Percentiles rank a stretch among this genome's conserved stretches.
phyloP scores from a whole-genome alignment of 23 tunicate species.

The Clavelina lepadiformis region DNA sequence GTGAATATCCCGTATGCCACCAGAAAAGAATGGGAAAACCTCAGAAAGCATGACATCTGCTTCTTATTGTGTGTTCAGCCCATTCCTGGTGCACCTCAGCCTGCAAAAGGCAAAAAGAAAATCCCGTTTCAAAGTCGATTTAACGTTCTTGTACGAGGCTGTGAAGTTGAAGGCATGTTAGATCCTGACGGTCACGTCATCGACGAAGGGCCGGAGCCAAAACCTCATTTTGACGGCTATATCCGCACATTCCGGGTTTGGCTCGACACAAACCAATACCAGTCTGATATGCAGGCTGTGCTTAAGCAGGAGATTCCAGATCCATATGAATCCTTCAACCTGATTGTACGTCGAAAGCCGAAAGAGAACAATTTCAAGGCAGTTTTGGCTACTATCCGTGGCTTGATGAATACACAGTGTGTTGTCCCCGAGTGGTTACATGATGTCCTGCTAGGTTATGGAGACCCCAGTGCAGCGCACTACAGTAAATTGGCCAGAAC shows the following conservation, averaged over 20 bases:
- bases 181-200: constrained; percentile 97
- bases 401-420: constrained; percentile 94
- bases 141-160: constrained; percentile 91
- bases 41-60: constrained; percentile 95
- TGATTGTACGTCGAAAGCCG: constrained; percentile 92
- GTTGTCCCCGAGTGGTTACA: constrained; percentile 99
- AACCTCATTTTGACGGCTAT: constrained; percentile 71
- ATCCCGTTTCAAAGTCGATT: constrained; percentile 73
- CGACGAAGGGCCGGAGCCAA: constrained; percentile 98
- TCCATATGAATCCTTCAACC: constrained; percentile 89
- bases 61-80: constrained; percentile 70
- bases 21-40: constrained; percentile 89
- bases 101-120: constrained; percentile 11
- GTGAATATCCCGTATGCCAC: constrained; percentile 33
- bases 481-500: constrained; percentile 73
- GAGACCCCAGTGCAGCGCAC: constrained; percentile 93
- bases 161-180: constrained; percentile 98
- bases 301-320: constrained; percentile 66
- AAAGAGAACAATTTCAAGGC: constrained; percentile 99
- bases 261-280: constrained; percentile 99
- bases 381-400: constrained; percentile 90
- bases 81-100: constrained; percentile 15
- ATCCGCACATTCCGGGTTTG: constrained; percentile 84
- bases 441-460: constrained; percentile 94
- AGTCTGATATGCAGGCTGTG: constrained; percentile 91